Evolutionary conservation across 2,797 vertebrate genomes (phyloP), one percentile per base, ranked within the genome.

Genomic region (Prunella strophiata): DNA sequence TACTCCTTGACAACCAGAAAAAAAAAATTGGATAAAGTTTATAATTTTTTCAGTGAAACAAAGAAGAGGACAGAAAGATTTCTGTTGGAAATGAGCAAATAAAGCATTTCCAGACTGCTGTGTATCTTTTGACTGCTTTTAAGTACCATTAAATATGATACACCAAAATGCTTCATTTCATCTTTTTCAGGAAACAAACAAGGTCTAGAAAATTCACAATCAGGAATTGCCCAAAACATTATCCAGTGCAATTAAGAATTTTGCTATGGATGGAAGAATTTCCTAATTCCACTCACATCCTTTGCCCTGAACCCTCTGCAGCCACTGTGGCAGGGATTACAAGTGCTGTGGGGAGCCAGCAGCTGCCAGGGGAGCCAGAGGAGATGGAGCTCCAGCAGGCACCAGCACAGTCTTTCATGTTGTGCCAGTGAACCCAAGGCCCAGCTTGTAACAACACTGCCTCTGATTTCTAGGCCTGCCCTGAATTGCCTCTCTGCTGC

Each of bases 401-500:
- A 88, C 57, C 26, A 17, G 40, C 13, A 4, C 5, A 0, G 0
- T 5, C 79, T 96, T 91, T 94, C 68, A 89, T 91, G 73, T 72
- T 1, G 0, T 85, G 91, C 94, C 96, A 96, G 79, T 4, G 54
- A 96, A 81, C 70, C 58, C 78, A 91, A 59, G 65, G 74, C 47
- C 50, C 93, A 51, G 73, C 65, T 83, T 32, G 50, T 54, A 77
- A 92, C 85, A 92, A 18, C 73, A 13, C 54, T 32, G 79, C 58
- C 76, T 92, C 91, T 89, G 73, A 90, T 95, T 88, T 62, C 79
- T 13, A 61, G 75, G 50, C 54, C 68, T 84, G 43, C 78, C 76
- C 82, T 68, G 81, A 78, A 91, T 27, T 58, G 79, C 88, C 85
- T 81, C 54, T 84, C 91, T 83, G 10, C 74, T 89, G 73, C 91